A percentile compares a stretch with the other conserved stretches of the same genome.
Conservation (phyloP, 2,113 vertebrate species). For the Peucedramus taeniatus region DNA sequence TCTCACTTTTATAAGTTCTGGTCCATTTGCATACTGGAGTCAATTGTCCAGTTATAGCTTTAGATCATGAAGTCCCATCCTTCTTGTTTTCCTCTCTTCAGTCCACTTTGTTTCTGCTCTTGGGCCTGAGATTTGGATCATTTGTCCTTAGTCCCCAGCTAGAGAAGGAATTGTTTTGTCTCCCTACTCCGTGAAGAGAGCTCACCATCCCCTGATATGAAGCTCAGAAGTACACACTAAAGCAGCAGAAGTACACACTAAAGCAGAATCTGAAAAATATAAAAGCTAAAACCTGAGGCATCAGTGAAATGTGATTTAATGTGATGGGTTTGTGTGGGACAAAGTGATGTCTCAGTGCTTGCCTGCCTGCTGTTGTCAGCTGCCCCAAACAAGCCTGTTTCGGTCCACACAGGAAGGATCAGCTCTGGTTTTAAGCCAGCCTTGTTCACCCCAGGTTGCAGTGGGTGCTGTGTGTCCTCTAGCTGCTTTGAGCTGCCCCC, state of each 20-base stretch:
- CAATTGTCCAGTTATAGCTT: neutral
- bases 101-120: neutral
- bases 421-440: neutral
- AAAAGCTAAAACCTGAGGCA: neutral
- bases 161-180: neutral
- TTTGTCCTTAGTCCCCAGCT: neutral
- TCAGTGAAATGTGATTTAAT: neutral
- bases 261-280: neutral
- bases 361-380: neutral
- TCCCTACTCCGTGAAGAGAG: neutral
- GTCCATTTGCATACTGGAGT: neutral
- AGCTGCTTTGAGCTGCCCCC: neutral
- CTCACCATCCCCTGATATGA: neutral
- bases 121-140: neutral
- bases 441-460: neutral
- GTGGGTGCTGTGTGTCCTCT: neutral
- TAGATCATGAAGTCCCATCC: neutral
- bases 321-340: neutral
- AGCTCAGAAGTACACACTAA: accelerated
- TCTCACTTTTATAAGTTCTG: neutral
- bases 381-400: neutral
- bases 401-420: neutral
- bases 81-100: neutral
- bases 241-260: accelerated
- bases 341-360: neutral